phyloP scores from a whole-genome alignment of 2,888 invertebrate genomes.

The Apodemia hepburni region DNA sequence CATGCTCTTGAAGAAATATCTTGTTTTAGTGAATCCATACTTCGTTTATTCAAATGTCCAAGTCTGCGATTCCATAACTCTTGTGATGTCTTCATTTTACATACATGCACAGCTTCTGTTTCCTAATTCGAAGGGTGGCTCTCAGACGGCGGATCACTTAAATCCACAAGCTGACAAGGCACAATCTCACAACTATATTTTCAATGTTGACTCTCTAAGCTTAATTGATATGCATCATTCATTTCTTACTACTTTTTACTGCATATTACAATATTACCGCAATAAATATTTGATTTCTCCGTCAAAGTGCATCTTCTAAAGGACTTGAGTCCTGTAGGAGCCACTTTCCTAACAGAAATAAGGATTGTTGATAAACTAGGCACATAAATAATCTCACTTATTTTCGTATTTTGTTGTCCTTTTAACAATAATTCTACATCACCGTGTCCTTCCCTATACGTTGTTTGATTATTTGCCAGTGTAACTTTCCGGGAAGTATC shows the following conservation, averaged over 20 bases:
- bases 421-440: constrained; percentile 27
- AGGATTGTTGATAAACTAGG: constrained; percentile 24
- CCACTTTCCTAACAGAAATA: constrained; percentile 23
- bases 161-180: no score
- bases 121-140: neutral
- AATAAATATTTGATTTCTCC: constrained; percentile 25
- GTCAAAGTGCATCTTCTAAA: constrained; percentile 18
- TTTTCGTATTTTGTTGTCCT: constrained; percentile 15
- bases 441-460: constrained; percentile 27
- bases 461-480: constrained; percentile 26
- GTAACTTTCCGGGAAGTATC: constrained; percentile 20
- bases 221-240: constrained; percentile 26
- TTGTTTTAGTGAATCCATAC: constrained; percentile 27
- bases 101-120: constrained; percentile 18
- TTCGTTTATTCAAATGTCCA: constrained; percentile 25
- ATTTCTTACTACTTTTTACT: neutral
- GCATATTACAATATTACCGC: constrained; percentile 18
- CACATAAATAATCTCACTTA: constrained; percentile 22
- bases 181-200: neutral
- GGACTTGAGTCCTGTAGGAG: constrained; percentile 14
- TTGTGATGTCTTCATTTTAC: constrained; percentile 10
- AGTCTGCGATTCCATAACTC: constrained; percentile 28
- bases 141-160: no score
- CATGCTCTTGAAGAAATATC: constrained; percentile 20
- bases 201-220: neutral